Evolutionary conservation across 2,888 invertebrate species (phyloP).

Genomic region (Hipparchia sbordonii): DNA sequence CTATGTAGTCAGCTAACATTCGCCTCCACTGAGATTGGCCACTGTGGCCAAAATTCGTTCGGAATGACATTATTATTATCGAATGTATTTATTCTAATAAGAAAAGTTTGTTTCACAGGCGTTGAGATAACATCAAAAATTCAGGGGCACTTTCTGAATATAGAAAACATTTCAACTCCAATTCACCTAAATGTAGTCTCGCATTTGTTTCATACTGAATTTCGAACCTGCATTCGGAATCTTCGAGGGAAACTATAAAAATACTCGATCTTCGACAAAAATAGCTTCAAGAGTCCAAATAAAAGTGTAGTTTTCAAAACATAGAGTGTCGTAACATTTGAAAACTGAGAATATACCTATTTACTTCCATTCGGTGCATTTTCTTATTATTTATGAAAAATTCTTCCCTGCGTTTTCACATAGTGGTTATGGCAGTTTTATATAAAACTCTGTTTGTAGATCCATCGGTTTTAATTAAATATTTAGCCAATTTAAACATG

Average conservation of each 20-base stretch:
- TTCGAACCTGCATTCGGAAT: conserved; percentile 34
- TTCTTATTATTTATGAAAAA: background rate
- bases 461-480: too few species aligned
- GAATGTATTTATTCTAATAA: background rate
- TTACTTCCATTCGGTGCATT: background rate
- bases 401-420: too few species aligned
- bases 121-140: conserved; percentile 32
- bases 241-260: conserved; percentile 33
- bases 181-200: conserved; percentile 28
- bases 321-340: conserved; percentile 22
- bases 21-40: too few species aligned
- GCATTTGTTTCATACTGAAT: conserved; percentile 42
- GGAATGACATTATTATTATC: background rate
- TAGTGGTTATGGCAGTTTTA: too few species aligned
- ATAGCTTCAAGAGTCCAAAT: conserved; percentile 32
- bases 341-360: conserved; percentile 8
- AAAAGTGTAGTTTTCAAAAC: conserved; percentile 35
- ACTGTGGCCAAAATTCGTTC: too few species aligned
- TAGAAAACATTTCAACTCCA: conserved; percentile 34
- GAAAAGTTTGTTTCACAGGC: conserved; percentile 22
- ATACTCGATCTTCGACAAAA: conserved; percentile 39
- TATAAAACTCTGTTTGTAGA: too few species aligned
- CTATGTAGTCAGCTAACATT: too few species aligned
- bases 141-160: conserved; percentile 30
- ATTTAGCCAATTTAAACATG: too few species aligned